These are phyloP conservation scores for Tragopan temminckii DNA, from an alignment of 2,797 vertebrate species.

Conservation along the genomic window DNA sequence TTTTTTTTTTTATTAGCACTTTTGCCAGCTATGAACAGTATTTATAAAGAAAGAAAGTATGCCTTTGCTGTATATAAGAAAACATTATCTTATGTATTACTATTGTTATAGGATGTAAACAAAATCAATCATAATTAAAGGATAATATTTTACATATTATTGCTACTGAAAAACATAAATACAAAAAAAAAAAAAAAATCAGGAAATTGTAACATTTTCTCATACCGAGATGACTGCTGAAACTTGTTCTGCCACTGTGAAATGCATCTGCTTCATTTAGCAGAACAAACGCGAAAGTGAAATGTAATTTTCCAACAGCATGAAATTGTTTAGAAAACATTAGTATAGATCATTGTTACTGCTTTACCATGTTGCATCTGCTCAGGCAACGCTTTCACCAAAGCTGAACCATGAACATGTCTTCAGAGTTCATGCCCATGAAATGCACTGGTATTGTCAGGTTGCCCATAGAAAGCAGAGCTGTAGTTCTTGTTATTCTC, in stretches of 20 bases:
- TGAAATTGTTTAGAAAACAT: neutral
- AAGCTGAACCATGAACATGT: neutral
- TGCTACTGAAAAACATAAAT: neutral
- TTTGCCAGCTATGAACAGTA: too few relatives aligned
- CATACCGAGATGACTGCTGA: neutral
- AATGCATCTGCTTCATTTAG: neutral
- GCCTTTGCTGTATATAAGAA: neutral
- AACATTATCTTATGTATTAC: neutral
- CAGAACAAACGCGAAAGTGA: neutral
- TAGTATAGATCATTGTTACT: neutral
- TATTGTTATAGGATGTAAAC: neutral
- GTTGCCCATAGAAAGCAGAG: rapidly evolving
- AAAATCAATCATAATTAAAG: neutral
- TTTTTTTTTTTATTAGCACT: too few relatives aligned
- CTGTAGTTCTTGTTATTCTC: neutral
- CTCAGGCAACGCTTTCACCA: neutral
- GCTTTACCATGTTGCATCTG: neutral
- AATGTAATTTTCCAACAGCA: neutral
- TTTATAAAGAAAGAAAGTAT: neutral
- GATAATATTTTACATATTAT: neutral
- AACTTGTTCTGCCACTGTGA: neutral
- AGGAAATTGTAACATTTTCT: neutral
- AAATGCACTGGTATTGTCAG: rapidly evolving
- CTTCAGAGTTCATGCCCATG: neutral
- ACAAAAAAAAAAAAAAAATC: neutral